Percentiles rank a stretch among this genome's conserved stretches.
These are phyloP conservation scores for Apamea epomidion DNA, from an alignment of 2,888 invertebrate species.

Conservation along the genomic window DNA sequence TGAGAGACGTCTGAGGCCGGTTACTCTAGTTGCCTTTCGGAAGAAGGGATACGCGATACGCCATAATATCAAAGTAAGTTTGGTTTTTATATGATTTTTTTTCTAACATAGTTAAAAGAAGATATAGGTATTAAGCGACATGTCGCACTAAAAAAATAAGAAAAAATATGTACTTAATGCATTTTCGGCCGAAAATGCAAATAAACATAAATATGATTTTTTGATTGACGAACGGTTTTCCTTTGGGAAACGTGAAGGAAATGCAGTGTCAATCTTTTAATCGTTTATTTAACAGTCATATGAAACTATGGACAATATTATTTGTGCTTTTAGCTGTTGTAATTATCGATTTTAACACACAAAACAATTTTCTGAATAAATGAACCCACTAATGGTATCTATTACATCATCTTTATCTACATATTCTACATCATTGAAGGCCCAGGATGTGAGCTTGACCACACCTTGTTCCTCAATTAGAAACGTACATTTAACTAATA, in stretches of 20 bases:
- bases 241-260: background rate
- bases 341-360: background rate
- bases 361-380: background rate
- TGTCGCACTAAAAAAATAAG: too few species aligned
- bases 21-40: conserved; percentile 79
- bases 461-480: background rate
- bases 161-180: too few species aligned
- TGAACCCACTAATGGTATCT: background rate
- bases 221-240: background rate
- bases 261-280: background rate
- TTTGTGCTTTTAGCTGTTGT: background rate
- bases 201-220: background rate
- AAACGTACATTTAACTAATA: background rate
- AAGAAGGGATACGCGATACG: conserved; percentile 75
- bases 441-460: background rate
- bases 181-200: background rate
- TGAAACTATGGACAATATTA: background rate
- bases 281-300: too few species aligned
- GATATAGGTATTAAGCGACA: too few species aligned
- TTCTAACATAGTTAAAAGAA: background rate
- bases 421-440: background rate
- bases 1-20: conserved; percentile 79
- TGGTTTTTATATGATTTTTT: background rate
- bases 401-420: background rate
- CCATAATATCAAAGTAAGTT: conserved; percentile 66